Evolutionary conservation across 2,888 invertebrate species (phyloP).

Genomic region (Macaria liturata): DNA sequence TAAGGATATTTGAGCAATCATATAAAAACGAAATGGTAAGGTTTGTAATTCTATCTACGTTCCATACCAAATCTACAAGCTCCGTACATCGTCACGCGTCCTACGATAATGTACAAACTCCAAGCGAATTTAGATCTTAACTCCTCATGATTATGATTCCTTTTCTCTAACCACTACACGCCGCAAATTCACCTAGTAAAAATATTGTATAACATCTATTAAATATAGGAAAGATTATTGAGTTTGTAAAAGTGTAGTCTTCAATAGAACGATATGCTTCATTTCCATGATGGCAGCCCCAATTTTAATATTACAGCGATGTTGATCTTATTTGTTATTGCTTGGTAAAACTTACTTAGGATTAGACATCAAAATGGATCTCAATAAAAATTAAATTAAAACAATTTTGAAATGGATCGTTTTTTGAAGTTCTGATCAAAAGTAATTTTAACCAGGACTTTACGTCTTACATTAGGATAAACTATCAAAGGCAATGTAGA

Average conservation of each 20-base stretch:
- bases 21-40: conserved; percentile 20
- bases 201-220: conserved; percentile 78
- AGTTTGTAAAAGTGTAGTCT: conserved; percentile 80
- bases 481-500: conserved; percentile 70
- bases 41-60: conserved; percentile 33
- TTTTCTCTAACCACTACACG: conserved; percentile 58
- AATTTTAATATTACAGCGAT: conserved; percentile 25
- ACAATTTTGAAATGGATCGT: conserved; percentile 4
- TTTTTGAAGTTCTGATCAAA: conserved; percentile 23
- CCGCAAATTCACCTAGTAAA: conserved; percentile 61
- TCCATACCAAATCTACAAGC: conserved; percentile 77
- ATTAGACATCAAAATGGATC: conserved; percentile 24
- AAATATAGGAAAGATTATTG: conserved; percentile 81
- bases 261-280: conserved; percentile 82
- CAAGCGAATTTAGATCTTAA: conserved; percentile 60
- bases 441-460: conserved; percentile 42
- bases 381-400: conserved; percentile 14
- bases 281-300: conserved; percentile 79
- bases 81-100: conserved; percentile 63
- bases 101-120: conserved; percentile 67
- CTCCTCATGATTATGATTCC: conserved; percentile 60
- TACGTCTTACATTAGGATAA: conserved; percentile 61
- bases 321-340: conserved; percentile 23
- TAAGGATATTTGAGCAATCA: conserved; percentile 32
- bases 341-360: conserved; percentile 23